Percentiles rank a stretch among this genome's conserved stretches.
Evolutionary conservation across 2,113 vertebrate genomes (phyloP).

Genomic region (Archocentrus centrarchus): DNA sequence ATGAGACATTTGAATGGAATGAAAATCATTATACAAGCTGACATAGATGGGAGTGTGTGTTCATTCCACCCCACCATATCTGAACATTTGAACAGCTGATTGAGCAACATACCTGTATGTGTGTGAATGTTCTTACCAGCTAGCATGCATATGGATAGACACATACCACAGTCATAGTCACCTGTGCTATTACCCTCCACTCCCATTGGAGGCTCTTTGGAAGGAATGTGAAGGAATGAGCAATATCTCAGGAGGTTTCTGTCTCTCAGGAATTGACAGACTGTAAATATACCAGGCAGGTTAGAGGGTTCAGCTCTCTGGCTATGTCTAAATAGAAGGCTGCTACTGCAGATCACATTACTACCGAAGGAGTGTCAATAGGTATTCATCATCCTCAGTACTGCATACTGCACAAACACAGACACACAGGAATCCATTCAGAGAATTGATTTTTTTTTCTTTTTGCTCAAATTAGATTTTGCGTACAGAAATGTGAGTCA

Average conservation of each 20-base stretch:
- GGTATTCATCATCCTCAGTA: neutral
- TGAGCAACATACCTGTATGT: neutral
- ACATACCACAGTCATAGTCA: conserved; percentile 42
- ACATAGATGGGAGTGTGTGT: conserved; percentile 9
- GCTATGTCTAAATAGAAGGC: neutral
- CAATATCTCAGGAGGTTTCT: conserved; percentile 13
- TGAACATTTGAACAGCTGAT: conserved; percentile 12
- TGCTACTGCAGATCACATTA: neutral
- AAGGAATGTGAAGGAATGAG: conserved; percentile 48
- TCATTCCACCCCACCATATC: conserved; percentile 12
- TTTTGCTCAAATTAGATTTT: neutral
- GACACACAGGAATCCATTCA: neutral
- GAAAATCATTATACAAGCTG: neutral
- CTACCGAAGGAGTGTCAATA: neutral
- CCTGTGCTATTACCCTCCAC: conserved; percentile 42
- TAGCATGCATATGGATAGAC: neutral
- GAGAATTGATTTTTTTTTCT: neutral
- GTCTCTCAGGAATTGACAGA: conserved; percentile 36
- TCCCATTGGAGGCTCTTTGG: conserved; percentile 8
- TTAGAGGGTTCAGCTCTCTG: conserved; percentile 9
- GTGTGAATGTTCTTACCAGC: conserved; percentile 18
- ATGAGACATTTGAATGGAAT: neutral
- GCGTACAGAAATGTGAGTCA: neutral
- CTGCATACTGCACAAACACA: neutral
- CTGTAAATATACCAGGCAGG: conserved; percentile 31